Percentiles rank a stretch among this genome's conserved stretches.
phyloP scores from a whole-genome alignment of 2,888 invertebrate genomes.

The Drosophila maculinotata region DNA sequence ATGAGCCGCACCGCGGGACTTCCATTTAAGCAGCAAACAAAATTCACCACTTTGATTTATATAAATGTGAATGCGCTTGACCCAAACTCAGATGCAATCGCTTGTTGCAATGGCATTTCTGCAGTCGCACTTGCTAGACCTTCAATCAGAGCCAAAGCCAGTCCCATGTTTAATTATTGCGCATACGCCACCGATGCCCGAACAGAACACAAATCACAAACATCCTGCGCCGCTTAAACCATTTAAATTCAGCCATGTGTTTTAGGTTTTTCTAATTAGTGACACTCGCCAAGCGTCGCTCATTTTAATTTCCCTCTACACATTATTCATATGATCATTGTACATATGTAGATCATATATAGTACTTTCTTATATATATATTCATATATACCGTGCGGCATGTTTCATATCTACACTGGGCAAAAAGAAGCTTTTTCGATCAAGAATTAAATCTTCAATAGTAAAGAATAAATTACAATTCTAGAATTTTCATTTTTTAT shows the following conservation, averaged over 20 bases:
- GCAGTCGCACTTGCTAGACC: slow-evolving; percentile 44
- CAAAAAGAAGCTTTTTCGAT: too few species aligned
- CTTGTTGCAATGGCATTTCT: slow-evolving; percentile 18
- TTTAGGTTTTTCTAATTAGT: slow-evolving; percentile 61
- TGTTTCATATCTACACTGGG: too few species aligned
- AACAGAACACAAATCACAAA: slow-evolving; percentile 62
- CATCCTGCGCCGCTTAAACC: slow-evolving; percentile 67
- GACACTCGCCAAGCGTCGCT: slow-evolving; percentile 19
- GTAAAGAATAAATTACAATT: too few species aligned
- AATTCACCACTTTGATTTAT: slow-evolving; percentile 57
- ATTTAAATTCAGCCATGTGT: slow-evolving; percentile 43
- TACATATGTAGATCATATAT: too few species aligned
- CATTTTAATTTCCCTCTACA: slow-evolving; percentile 4
- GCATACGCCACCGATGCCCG: slow-evolving; percentile 52
- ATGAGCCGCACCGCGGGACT: slow-evolving; percentile 68
- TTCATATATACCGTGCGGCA: too few species aligned
- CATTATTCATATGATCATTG: background rate
- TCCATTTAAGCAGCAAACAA: slow-evolving; percentile 53
- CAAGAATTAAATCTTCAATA: too few species aligned
- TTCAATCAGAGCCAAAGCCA: slow-evolving; percentile 31
- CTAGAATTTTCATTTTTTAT: too few species aligned
- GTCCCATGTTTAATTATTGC: slow-evolving; percentile 68
- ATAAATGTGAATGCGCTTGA: slow-evolving; percentile 74
- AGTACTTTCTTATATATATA: too few species aligned
- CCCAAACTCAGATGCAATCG: slow-evolving; percentile 55